phyloP scores from a whole-genome alignment of 2,113 vertebrate genomes.

The Tylochromis polylepis region DNA sequence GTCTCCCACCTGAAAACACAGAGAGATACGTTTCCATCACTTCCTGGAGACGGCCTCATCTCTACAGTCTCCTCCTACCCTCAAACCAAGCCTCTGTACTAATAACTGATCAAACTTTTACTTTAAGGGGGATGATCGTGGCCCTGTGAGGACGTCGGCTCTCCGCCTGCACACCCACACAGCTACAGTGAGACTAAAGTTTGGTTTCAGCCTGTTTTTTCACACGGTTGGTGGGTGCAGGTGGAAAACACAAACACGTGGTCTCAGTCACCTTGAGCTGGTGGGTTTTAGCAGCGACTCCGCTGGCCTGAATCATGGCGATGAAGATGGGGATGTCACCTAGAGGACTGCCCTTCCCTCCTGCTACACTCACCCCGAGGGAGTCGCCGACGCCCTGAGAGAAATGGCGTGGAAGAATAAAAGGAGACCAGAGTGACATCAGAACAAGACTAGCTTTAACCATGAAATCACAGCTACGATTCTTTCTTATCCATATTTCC shows the following conservation, averaged over 20 bases:
- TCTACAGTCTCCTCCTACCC: background rate
- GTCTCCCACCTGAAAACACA: constrained; percentile 84
- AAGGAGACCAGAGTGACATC: background rate
- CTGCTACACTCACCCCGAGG: constrained; percentile 93
- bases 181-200: background rate
- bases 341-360: constrained; percentile 90
- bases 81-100: background rate
- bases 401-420: background rate
- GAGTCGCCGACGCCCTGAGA: constrained; percentile 83
- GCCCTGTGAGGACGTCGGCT: background rate
- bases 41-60: background rate
- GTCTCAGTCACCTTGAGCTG: constrained; percentile 72
- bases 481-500: background rate
- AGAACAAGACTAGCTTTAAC: background rate
- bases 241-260: background rate
- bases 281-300: constrained; percentile 87
- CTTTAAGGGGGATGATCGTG: background rate
- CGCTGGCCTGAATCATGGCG: constrained; percentile 96
- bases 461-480: background rate
- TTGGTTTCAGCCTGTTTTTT: background rate
- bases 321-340: constrained; percentile 94
- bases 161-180: background rate
- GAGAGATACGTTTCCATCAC: background rate
- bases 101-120: background rate
- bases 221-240: background rate